Base-by-base conservation (phyloP, 2,113 vertebrate species). In the Chaenogobius annularis region DNA sequence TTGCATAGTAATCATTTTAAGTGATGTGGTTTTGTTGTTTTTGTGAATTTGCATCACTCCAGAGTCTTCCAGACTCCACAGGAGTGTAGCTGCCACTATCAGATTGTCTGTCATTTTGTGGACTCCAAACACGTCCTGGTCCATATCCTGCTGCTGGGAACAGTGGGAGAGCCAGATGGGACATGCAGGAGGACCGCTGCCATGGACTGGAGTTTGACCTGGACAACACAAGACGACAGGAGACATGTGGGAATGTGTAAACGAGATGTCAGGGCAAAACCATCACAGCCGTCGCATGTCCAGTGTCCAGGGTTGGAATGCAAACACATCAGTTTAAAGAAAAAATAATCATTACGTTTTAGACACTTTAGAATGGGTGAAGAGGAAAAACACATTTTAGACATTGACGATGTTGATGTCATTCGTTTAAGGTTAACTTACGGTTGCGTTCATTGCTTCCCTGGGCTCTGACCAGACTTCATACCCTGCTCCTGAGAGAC, bases 61-160 rank as follows among this genome's bases (percentile, higher is more conserved):
- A 52, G 19, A n/a, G 17, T 19, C 44, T 10, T 46, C 44, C 44
- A 46, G 35, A 55, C 65, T 64, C 50, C 66, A 40, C 19, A 50
- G 69, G 11, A 47, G 59, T 37, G 40, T 66, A 10, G 7, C 61
- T 37, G 62, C 47, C 4, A 10, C 67, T 75, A 58, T 68, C 52
- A 10, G 40, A 69, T 44, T 64, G 56, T 69, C 63, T 66, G 13
- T 73, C 65, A 17, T 22, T 59, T 22, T 62, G 15, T 11, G n/a
- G 66, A 64, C 15, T 58, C 56, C 71, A 70, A 52, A 44, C 70
- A 22, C 9, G 19, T 40, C 68, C 52, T 69, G 35, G 44, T 56
- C 48, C 3, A 35, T 22, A 15, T 13, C 23, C 17, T 20, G 12
- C 48, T 70, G 56, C 59, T 71, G 17, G 13, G 11, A 68, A 31